Evolutionary conservation across 1,140 invertebrate species (phyloP).

Genomic region (Helicoverpa armigera): DNA sequence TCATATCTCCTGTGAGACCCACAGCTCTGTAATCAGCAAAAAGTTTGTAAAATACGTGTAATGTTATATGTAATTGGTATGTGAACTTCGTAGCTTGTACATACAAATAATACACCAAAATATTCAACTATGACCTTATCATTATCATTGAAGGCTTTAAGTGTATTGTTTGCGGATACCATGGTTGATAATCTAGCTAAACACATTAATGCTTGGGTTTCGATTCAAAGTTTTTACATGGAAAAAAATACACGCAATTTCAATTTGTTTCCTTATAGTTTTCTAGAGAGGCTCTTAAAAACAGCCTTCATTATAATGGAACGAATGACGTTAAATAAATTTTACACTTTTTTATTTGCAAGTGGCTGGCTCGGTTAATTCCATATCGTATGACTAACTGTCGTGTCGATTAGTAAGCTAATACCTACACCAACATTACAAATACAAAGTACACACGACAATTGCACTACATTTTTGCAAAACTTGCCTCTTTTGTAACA

Average conservation of each 20-base stretch:
- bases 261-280: no score
- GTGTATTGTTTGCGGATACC: not conserved
- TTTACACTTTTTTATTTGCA: conserved; percentile 25
- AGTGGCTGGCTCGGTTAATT: conserved; percentile 11
- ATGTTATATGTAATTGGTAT: not conserved
- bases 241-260: no score
- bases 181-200: not conserved
- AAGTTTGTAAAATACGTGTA: no score
- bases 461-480: not conserved
- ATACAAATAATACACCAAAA: conserved; percentile 7
- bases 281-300: conserved; percentile 2
- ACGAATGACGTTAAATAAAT: not conserved
- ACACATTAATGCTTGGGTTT: no score
- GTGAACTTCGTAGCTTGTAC: conserved; percentile 5
- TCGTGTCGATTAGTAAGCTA: conserved; percentile 19
- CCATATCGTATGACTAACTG: conserved; percentile 17
- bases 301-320: not conserved
- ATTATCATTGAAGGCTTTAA: conserved; percentile 12
- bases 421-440: conserved; percentile 11
- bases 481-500: not conserved
- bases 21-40: no score
- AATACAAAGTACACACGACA: not conserved
- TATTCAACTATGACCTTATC: conserved; percentile 14
- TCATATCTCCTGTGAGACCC: no score
- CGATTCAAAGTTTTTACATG: no score